These are phyloP conservation scores for Psococerastis gibbosa DNA, from an alignment of 2,888 invertebrate genomes.

Conservation along the genomic window DNA sequence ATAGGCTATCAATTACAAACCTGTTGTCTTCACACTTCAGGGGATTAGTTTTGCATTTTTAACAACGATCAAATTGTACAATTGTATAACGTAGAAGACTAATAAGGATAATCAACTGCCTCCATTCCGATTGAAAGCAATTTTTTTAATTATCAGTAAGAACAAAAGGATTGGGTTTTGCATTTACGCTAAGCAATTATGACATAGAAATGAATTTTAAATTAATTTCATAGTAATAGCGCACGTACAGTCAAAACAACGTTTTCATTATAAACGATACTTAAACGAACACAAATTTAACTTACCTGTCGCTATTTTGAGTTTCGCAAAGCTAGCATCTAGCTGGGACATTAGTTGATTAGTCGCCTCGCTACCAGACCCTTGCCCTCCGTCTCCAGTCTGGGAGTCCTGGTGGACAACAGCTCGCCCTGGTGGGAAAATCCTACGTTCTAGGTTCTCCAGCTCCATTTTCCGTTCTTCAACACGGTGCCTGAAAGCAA, in stretches of 20 bases:
- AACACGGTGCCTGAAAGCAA: constrained; percentile 41
- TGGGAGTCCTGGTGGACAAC: constrained; percentile 16
- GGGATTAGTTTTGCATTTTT: no score
- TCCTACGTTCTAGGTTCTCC: constrained; percentile 55
- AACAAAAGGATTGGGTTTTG: no score
- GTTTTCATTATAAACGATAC: background rate
- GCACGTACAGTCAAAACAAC: background rate
- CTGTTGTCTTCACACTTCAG: no score
- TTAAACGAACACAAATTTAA: background rate
- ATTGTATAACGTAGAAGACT: no score
- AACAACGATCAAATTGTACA: no score
- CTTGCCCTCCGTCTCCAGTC: constrained; percentile 9
- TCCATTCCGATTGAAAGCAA: no score
- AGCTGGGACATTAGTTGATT: background rate
- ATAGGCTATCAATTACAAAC: no score
- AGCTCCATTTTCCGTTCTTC: constrained; percentile 50
- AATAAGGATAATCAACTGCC: no score
- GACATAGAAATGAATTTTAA: no score
- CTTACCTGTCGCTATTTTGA: constrained; percentile 54
- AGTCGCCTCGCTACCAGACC: background rate
- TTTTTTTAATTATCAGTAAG: no score
- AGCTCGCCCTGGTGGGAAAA: constrained; percentile 33
- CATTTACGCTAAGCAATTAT: no score
- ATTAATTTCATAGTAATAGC: no score
- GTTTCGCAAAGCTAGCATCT: constrained; percentile 35